Base-by-base conservation (phyloP, 2,888 invertebrate species). In the Eilema griseolum region DNA sequence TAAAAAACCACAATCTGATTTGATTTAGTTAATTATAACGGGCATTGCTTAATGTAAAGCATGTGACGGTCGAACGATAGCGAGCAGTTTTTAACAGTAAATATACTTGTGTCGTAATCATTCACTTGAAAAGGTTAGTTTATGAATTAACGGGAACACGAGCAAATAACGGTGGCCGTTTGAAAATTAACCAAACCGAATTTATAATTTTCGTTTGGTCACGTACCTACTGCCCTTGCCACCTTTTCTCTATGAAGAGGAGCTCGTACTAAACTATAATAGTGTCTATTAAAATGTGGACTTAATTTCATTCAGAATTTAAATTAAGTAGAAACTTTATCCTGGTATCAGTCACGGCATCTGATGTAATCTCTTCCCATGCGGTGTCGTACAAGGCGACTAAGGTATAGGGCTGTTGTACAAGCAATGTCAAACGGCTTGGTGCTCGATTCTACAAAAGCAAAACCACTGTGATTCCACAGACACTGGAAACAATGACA, bases 21-120 rank as follows among this genome's bases (percentile, higher is more conserved):
- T 31, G 26, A 41, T 41, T 62, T 14, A 12, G n/a, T 65, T 56
- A 64, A 52, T 31, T 65, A n/a, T 31, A 14, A 65, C 52, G n/a
- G n/a, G 23, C 28, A 14, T 31, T 31, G 59, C 28, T 46, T 56
- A 31, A 12, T 12, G 16, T 56, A n/a, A 14, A 28, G 20, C 37
- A 23, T 65, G 23, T 52, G 28, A n/a, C 56, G 10, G 28, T n/a
- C n/a, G 12, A 52, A 31, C n/a, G 64, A 31, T 31, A 46, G 2
- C n/a, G n/a, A 37, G 24, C 41, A 24, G 37, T 16, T 26, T 62
- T 62, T 37, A 20, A 62, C 62, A 26, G 20, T 41, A 5, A 41
- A 24, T 26, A 20, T 41, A 26, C 24, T 41, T 62, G 37, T 24
- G 28, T 20, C 37, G 24, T 37, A 31, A 23, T 16, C 8, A 56